Evolutionary conservation across 2,888 invertebrate genomes (phyloP), one percentile per base, ranked within the genome.

Genomic region (Lagria hirta): DNA sequence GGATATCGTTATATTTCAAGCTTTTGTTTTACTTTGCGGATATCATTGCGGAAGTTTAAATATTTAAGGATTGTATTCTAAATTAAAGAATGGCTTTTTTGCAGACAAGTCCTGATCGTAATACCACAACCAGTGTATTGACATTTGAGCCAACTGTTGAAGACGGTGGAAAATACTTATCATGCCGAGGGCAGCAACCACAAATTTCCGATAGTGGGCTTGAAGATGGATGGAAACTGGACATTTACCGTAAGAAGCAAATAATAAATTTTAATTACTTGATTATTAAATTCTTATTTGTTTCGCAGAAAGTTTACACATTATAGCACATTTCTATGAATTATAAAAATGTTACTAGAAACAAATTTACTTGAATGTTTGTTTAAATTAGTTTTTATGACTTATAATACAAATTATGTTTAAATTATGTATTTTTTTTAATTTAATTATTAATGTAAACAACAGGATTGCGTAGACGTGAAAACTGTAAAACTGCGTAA

Each of bases 161-260:
- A 62, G 90, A 91, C 71, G 83, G 86, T 57, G 88, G 86, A 43
- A 82, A 82, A 71, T 79, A 78, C 65, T 75, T 92, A 55, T 79
- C 84, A 33, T 92, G 91, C 70, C 79, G 84, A 40, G 88, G 85
- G 5, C 86, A 86, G 58, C 88, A 89, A 65, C 77, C 82, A 38
- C 78, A 80, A 60, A 83, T 91, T 60, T 79, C 82, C 2, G 83
- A 84, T 63, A 83, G 86, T 23, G 81, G 82, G 21, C 78, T 87
- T 54, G 87, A 89, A 71, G 87, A 88, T 62, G 81, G 80, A 46
- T 88, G 88, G 87, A 83, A 82, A 67, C 78, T 91, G 60, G 82
- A 85, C 72, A 86, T 92, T 60, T 82, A 88, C 68, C 90, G 91
- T 91, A 75, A 88, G 90, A 83, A 13, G 5, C 17, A 26, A n/a